Percentiles rank a stretch among this genome's conserved stretches.
Conservation (phyloP, 2,888 invertebrate genomes). For the Drosophila planitibia region DNA sequence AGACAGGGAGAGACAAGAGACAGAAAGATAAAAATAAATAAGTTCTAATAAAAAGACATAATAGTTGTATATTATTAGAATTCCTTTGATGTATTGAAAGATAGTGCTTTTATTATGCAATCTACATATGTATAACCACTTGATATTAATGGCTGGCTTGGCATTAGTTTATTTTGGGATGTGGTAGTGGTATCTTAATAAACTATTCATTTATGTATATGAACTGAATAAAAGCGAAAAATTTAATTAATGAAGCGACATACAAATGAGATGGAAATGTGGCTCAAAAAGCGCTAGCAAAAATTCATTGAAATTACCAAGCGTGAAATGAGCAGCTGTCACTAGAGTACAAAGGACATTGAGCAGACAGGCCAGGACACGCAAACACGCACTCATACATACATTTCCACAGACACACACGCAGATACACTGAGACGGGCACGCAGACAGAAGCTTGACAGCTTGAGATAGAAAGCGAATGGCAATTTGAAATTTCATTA, state of each 20-base stretch:
- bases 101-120: neutral
- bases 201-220: constrained; percentile 53
- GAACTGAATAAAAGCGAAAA: constrained; percentile 39
- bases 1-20: too few species aligned
- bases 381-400: constrained; percentile 22
- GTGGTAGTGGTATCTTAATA: constrained; percentile 1
- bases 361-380: constrained; percentile 52
- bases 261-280: constrained; percentile 50
- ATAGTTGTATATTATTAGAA: neutral
- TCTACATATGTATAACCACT: neutral
- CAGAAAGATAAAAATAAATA: neutral
- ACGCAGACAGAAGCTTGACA: constrained; percentile 48
- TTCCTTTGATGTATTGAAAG: neutral
- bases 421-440: constrained; percentile 15
- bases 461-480: constrained; percentile 63
- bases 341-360: constrained; percentile 70
- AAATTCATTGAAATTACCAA: constrained; percentile 80
- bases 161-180: neutral
- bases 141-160: neutral
- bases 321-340: constrained; percentile 82
- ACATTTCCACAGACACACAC: constrained; percentile 12
- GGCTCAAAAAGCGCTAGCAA: constrained; percentile 46
- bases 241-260: constrained; percentile 72
- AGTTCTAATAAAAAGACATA: neutral
- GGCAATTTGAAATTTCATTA: constrained; percentile 81